These are phyloP conservation scores for Sphaerophoria rueppellii DNA, from an alignment of 2,888 invertebrate genomes.

Conservation along the genomic window DNA sequence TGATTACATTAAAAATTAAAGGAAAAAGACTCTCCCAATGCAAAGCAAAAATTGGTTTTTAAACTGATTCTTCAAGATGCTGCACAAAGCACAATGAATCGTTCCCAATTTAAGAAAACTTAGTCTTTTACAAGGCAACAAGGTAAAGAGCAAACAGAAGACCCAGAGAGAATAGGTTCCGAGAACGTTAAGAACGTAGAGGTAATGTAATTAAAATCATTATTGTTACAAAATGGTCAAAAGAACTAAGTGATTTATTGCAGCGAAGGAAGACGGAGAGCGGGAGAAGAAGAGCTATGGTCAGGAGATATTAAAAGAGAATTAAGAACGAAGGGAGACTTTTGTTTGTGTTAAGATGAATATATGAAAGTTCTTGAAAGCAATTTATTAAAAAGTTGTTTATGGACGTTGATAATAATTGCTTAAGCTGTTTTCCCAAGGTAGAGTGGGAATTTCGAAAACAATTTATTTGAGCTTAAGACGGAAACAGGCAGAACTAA, in stretches of 20 bases:
- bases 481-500: no score
- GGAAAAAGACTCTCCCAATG: slow-evolving; percentile 13
- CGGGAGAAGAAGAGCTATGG: not conserved
- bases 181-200: not conserved
- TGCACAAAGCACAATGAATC: slow-evolving; percentile 48
- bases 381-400: no score
- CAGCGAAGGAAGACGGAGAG: not conserved
- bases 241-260: slow-evolving; percentile 33
- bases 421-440: no score
- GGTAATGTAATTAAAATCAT: slow-evolving; percentile 58
- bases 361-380: no score
- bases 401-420: no score
- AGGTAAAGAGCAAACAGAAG: not conserved
- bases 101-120: slow-evolving; percentile 35
- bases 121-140: slow-evolving; percentile 1
- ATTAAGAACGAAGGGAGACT: not conserved
- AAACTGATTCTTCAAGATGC: slow-evolving; percentile 58
- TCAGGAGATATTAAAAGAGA: slow-evolving; percentile 15
- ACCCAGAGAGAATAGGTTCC: not conserved
- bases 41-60: slow-evolving; percentile 57
- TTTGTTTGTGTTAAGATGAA: not conserved
- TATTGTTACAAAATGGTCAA: slow-evolving; percentile 6
- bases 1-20: no score
- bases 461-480: no score
- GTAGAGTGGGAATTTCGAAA: no score